These are phyloP conservation scores for Drosophila quinaria DNA, from an alignment of 2,888 invertebrate species.

Conservation along the genomic window DNA sequence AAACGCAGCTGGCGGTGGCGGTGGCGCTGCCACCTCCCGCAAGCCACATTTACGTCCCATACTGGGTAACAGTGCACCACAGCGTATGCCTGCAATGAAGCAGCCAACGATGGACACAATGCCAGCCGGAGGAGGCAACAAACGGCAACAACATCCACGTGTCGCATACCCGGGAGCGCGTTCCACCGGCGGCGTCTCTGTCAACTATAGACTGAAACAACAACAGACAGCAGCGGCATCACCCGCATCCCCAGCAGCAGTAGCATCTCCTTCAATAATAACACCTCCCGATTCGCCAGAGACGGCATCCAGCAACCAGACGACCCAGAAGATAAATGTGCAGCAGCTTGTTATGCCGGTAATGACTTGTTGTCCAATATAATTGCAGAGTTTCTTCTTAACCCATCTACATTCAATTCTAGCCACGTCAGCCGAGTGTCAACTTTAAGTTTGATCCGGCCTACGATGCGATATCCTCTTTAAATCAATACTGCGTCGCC, in stretches of 20 bases:
- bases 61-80: constrained; percentile 60
- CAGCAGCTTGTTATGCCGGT: constrained; percentile 8
- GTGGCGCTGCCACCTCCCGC: constrained; percentile 29
- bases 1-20: constrained; percentile 52
- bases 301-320: constrained; percentile 9
- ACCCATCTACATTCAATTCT: neutral
- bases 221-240: constrained; percentile 20
- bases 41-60: constrained; percentile 64
- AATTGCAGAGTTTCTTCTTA: neutral
- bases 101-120: constrained; percentile 13
- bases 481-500: constrained; percentile 79
- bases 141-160: constrained; percentile 38
- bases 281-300: constrained; percentile 61
- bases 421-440: constrained; percentile 13
- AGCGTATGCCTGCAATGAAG: constrained; percentile 15
- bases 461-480: constrained; percentile 71
- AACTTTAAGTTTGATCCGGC: constrained; percentile 54
- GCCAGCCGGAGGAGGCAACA: constrained; percentile 3
- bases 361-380: neutral
- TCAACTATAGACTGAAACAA: constrained; percentile 66
- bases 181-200: constrained; percentile 43
- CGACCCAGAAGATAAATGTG: neutral
- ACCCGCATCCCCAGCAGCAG: constrained; percentile 18
- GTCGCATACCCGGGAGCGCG: constrained; percentile 14
- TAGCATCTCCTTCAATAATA: constrained; percentile 26